Percentiles rank a stretch among this genome's conserved stretches.
phyloP scores from a whole-genome alignment of 1,140 invertebrate genomes.

The Drosophila repletoides region DNA sequence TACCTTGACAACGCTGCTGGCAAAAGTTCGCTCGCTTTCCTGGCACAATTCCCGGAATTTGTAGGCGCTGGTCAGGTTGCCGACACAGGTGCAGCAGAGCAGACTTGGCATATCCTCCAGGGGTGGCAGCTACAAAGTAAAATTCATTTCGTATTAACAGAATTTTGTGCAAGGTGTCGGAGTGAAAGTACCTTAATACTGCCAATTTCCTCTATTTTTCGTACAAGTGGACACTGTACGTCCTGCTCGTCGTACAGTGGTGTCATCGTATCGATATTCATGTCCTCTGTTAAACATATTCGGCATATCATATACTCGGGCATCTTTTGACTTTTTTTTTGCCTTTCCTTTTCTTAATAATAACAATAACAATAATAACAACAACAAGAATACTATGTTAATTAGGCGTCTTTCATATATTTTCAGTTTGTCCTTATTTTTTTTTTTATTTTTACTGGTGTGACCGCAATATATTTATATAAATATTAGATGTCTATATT shows the following conservation, averaged over 20 bases:
- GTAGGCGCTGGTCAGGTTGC: slow-evolving; percentile 52
- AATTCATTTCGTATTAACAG: not conserved
- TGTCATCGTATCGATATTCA: slow-evolving; percentile 58
- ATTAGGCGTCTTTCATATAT: slow-evolving; percentile 24
- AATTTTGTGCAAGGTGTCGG: not conserved
- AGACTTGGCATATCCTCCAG: slow-evolving; percentile 74
- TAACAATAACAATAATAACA: slow-evolving; percentile 30
- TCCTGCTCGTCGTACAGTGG: slow-evolving; percentile 65
- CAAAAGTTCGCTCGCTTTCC: slow-evolving; percentile 67
- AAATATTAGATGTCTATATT: not conserved
- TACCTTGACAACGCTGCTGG: slow-evolving; percentile 72
- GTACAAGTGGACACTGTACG: slow-evolving; percentile 55
- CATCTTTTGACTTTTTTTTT: slow-evolving; percentile 37
- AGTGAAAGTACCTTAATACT: slow-evolving; percentile 58
- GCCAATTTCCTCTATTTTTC: slow-evolving; percentile 71
- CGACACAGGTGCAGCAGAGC: slow-evolving; percentile 61
- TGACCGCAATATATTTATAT: slow-evolving; percentile 2
- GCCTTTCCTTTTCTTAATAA: slow-evolving; percentile 10
- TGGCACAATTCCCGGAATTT: slow-evolving; percentile 69
- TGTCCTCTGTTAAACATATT: slow-evolving; percentile 71
- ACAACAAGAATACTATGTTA: slow-evolving; percentile 22
- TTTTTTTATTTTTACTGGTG: slow-evolving; percentile 22
- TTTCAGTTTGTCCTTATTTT: slow-evolving; percentile 11
- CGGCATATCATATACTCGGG: slow-evolving; percentile 72
- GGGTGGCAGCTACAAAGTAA: slow-evolving; percentile 49